Evolutionary conservation across 1,140 invertebrate genomes (phyloP).

Genomic region (Gryllus bimaculatus): DNA sequence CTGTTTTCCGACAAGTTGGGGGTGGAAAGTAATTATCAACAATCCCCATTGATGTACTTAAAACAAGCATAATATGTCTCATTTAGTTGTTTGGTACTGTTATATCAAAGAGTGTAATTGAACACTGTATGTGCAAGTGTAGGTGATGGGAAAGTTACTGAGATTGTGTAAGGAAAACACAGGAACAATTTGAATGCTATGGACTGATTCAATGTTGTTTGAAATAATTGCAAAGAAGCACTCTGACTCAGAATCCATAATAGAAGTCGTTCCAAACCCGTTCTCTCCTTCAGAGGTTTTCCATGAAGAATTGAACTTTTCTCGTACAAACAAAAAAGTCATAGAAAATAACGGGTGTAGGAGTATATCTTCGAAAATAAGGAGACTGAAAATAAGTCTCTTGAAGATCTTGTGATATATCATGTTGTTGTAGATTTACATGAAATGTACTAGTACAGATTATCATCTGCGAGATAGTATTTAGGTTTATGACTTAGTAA

Average conservation of each 20-base stretch:
- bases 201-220: not conserved
- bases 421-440: not conserved
- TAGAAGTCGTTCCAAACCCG: not conserved
- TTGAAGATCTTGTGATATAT: not conserved
- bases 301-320: not conserved
- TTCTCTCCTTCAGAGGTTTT: not conserved
- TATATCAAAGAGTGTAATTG: not conserved
- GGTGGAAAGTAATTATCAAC: not conserved
- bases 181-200: not conserved
- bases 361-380: not conserved
- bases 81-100: not conserved
- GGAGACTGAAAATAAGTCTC: not conserved
- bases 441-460: not conserved
- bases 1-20: not conserved
- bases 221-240: not conserved
- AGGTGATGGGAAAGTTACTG: not conserved
- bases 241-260: not conserved
- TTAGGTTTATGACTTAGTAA: not conserved
- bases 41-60: not conserved
- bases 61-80: not conserved
- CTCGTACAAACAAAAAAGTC: not conserved
- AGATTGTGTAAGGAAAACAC: not conserved
- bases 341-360: not conserved
- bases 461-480: too few species aligned
- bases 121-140: not conserved